Conservation (phyloP, 2,113 vertebrate genomes). For the Sapajus apella region DNA sequence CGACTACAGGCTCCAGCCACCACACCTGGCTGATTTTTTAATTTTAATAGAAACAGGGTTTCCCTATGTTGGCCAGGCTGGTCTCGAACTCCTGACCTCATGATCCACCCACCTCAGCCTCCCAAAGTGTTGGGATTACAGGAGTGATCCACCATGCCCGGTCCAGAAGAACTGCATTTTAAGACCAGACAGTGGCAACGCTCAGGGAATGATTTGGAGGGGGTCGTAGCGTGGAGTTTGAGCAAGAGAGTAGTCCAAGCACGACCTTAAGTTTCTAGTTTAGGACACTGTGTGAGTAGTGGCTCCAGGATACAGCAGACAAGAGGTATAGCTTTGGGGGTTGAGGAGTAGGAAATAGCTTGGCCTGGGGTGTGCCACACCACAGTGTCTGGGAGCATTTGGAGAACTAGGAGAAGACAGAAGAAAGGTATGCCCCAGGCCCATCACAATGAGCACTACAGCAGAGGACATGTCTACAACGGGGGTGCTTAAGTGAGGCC, state of each 20-base stretch:
- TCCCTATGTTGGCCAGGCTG: no score
- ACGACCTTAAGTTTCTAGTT: not conserved
- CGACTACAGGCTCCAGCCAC: no score
- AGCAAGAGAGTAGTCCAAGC: not conserved
- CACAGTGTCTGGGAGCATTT: not conserved
- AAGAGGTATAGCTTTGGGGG: not conserved
- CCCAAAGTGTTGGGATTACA: no score
- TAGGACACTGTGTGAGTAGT: not conserved
- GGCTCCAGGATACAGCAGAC: not conserved
- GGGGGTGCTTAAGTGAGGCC: not conserved
- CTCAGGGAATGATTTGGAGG: not conserved
- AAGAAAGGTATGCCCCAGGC: not conserved
- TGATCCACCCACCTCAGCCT: no score
- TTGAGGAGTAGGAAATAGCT: not conserved
- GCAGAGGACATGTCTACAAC: no score
- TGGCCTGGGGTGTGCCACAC: not conserved
- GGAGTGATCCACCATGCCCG: no score
- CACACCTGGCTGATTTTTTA: no score
- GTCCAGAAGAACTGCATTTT: no score
- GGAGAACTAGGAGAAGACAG: no score
- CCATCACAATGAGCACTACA: no score
- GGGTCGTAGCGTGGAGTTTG: not conserved
- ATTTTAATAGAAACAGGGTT: no score
- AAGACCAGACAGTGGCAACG: fast-evolving
- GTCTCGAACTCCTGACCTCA: no score